phyloP scores from a whole-genome alignment of 2,113 vertebrate species.

The Tinamus guttatus region DNA sequence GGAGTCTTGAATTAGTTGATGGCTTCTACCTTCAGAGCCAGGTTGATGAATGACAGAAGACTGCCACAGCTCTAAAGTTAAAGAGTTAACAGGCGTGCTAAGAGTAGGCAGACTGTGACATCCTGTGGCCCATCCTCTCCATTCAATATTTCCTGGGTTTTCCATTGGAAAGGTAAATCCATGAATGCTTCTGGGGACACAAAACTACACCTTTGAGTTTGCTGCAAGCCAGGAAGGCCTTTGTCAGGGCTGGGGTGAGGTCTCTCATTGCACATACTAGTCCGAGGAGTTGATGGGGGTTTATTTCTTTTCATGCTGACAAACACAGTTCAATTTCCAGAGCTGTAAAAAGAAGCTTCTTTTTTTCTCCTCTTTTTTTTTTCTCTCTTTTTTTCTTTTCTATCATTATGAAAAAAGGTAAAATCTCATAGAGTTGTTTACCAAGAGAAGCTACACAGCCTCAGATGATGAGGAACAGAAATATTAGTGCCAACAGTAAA shows the following conservation, averaged over 20 bases:
- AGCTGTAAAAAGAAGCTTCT: neutral
- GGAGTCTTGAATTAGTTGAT: neutral
- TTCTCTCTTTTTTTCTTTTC: too few species aligned
- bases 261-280: neutral
- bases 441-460: neutral
- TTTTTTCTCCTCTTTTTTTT: too few species aligned
- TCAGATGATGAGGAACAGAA: neutral
- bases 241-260: neutral
- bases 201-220: neutral
- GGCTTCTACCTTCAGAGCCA: neutral
- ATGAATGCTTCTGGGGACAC: rapidly evolving
- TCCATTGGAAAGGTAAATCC: neutral
- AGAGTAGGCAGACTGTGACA: neutral
- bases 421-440: neutral
- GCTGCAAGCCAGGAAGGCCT: neutral
- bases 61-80: neutral
- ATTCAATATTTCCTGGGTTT: neutral
- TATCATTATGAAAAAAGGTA: too few species aligned
- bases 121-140: neutral
- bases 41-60: neutral
- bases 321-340: neutral
- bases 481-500: neutral
- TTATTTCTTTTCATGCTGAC: neutral
- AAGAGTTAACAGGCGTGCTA: neutral
- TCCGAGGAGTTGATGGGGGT: neutral